Base-by-base conservation (phyloP, 2,888 invertebrate genomes). In the Aethes cnicana region DNA sequence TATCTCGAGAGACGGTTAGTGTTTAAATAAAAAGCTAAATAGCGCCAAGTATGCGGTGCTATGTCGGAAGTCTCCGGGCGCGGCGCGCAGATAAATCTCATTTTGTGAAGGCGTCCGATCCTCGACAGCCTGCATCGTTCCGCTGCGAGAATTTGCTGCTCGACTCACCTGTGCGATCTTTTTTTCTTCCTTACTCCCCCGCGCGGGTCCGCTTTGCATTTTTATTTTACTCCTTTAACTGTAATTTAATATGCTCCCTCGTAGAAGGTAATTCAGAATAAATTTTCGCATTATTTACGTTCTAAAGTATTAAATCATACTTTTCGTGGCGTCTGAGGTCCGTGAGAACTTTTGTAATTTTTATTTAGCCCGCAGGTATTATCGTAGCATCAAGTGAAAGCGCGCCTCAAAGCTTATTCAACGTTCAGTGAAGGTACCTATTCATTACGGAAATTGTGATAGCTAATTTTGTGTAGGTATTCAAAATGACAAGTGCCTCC, bases 201-300 rank as follows among this genome's bases (percentile, higher is more conserved):
- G 64, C 67, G 64, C 74, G 73, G 77, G 79, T 74, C 69, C 73
- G 68, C 73, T 81, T 81, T 77, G 75, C 77, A 78, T 81, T 82
- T 81, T 82, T 81, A 80, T 81, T 81, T 81, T 70, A 80, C 78
- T 79, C 76, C 77, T 82, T 82, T 81, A 74, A 76, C 70, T 80
- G 70, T 83, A 84, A 84, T 83, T 83, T 82, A 81, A 84, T 82
- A 84, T 81, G 79, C 78, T 71, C 77, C 75, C 73, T 74, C 70
- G 73, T 70, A 71, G 71, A 78, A 78, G 76, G 74, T 82, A 81
- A 77, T 77, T 72, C 74, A 72, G 73, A 75, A 78, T 81, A 76
- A 75, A 79, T 80, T 80, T 79, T 75, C 70, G 68, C 75, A 74
- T 79, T 80, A 78, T 73, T 77, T 77, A 77, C 78, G 73, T 76